These are phyloP conservation scores for Phaethon lepturus DNA, from an alignment of 2,113 vertebrate species.

Conservation along the genomic window DNA sequence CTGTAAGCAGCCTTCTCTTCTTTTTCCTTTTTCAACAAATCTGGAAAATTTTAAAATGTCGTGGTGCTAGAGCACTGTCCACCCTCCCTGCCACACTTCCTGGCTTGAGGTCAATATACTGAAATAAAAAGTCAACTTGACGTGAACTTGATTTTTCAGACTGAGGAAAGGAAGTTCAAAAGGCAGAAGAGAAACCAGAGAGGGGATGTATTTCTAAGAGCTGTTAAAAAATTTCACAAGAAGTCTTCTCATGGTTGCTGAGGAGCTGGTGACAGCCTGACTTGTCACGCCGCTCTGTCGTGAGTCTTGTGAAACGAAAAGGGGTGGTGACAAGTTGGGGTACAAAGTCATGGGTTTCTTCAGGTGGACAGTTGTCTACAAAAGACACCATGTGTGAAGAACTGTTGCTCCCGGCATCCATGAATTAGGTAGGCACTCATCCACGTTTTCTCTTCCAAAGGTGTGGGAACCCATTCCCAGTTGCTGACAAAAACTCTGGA, in stretches of 20 bases:
- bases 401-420: not conserved
- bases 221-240: not conserved
- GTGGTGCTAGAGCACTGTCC: rapidly evolving
- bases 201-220: not conserved
- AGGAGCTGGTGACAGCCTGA: not conserved
- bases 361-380: not conserved
- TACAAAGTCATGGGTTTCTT: not conserved
- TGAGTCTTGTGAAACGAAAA: not conserved
- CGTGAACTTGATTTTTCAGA: not conserved
- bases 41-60: not conserved
- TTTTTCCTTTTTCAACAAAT: not conserved
- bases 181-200: not conserved
- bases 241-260: not conserved
- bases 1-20: not conserved
- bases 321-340: not conserved
- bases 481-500: not conserved
- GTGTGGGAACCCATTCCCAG: not conserved
- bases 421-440: not conserved
- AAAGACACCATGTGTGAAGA: not conserved
- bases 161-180: not conserved
- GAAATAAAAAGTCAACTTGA: not conserved
- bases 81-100: not conserved
- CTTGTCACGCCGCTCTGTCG: rapidly evolving
- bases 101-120: not conserved
- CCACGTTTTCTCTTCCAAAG: not conserved